phyloP scores from a whole-genome alignment of 1,140 invertebrate genomes.

The Tetramorium parvispinum region DNA sequence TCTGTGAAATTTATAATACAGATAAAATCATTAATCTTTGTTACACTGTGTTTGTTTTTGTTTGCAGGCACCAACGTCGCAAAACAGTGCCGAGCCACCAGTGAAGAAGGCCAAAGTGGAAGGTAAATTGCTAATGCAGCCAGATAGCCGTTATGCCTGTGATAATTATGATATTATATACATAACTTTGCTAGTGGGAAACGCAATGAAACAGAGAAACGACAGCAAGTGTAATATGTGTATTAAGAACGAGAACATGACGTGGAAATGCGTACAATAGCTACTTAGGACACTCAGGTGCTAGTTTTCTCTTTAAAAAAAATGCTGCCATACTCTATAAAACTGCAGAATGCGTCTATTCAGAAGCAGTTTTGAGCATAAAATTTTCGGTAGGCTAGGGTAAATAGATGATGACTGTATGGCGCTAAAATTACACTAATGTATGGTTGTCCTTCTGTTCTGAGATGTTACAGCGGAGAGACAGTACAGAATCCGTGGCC shows the following conservation, averaged over 20 bases:
- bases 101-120: conserved; percentile 81
- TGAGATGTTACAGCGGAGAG: conserved; percentile 86
- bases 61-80: conserved; percentile 73
- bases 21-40: background rate
- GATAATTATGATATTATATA: conserved; percentile 67
- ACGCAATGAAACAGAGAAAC: conserved; percentile 76
- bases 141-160: conserved; percentile 63
- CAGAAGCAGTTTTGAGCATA: conserved; percentile 69
- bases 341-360: conserved; percentile 66
- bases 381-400: conserved; percentile 80
- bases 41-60: conserved; percentile 15
- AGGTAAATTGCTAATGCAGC: conserved; percentile 83
- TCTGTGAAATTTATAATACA: background rate
- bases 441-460: conserved; percentile 86
- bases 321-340: conserved; percentile 73
- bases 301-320: conserved; percentile 73
- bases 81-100: conserved; percentile 79
- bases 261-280: conserved; percentile 70
- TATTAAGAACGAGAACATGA: conserved; percentile 75
- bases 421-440: conserved; percentile 85
- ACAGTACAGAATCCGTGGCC: conserved; percentile 86
- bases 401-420: conserved; percentile 76
- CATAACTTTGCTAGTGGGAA: conserved; percentile 75
- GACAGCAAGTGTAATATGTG: conserved; percentile 77
- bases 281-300: conserved; percentile 75